phyloP scores from a whole-genome alignment of 2,797 vertebrate genomes.

The Poecilia velifera region DNA sequence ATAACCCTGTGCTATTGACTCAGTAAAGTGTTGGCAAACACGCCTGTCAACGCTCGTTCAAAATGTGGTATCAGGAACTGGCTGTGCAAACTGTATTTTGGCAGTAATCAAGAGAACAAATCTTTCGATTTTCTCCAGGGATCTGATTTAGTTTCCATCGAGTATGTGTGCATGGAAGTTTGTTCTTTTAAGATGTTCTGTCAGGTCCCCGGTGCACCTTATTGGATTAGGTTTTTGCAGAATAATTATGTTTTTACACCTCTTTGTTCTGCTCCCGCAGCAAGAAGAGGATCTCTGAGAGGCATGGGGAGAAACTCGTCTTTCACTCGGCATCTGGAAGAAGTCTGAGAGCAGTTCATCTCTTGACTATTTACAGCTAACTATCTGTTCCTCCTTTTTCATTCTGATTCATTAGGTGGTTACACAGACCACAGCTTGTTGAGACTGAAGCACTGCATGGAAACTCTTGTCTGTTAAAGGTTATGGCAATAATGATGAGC shows the following conservation, averaged over 20 bases:
- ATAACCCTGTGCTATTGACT: conserved; percentile 10
- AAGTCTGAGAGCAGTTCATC: conserved; percentile 31
- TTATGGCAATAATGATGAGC: conserved; percentile 47
- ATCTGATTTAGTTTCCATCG: conserved; percentile 32
- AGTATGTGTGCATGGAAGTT: conserved; percentile 14
- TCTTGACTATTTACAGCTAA: conserved; percentile 35
- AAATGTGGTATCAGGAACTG: conserved; percentile 3
- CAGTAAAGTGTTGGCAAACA: neutral
- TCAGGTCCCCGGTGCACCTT: conserved; percentile 28
- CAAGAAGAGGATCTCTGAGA: conserved; percentile 18
- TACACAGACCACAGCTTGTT: conserved; percentile 18
- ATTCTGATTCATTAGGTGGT: conserved; percentile 53
- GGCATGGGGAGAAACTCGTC: conserved; percentile 14
- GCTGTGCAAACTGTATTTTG: conserved; percentile 13
- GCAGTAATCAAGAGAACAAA: conserved; percentile 27
- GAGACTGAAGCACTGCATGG: conserved; percentile 18
- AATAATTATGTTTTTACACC: conserved; percentile 45
- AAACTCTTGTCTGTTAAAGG: conserved; percentile 45
- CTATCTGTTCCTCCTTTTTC: conserved; percentile 13
- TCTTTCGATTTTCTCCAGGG: conserved; percentile 13
- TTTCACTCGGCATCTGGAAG: conserved; percentile 22
- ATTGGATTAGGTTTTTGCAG: conserved; percentile 31
- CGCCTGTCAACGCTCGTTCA: neutral
- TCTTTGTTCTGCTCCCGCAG: conserved; percentile 32
- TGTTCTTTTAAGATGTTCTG: conserved; percentile 36